Conservation (phyloP, 2,797 vertebrate genomes). For the Diceros bicornis region DNA sequence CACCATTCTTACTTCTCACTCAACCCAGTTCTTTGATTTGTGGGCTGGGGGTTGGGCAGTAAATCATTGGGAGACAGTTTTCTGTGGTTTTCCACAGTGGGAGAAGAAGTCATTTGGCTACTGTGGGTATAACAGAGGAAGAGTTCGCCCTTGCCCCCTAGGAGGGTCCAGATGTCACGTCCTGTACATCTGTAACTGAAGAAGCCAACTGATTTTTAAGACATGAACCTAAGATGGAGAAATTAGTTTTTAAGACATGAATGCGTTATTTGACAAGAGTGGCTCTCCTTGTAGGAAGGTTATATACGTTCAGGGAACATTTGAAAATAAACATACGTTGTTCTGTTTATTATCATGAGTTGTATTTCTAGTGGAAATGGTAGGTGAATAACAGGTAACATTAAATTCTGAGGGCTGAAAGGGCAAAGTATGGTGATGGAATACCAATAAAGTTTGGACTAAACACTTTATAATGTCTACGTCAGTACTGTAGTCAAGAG, state of each 20-base stretch:
- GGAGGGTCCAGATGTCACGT: slow-evolving; percentile 34
- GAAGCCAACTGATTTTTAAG: slow-evolving; percentile 48
- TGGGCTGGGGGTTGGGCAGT: slow-evolving; percentile 29
- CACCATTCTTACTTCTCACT: slow-evolving; percentile 67
- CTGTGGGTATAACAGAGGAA: slow-evolving; percentile 56
- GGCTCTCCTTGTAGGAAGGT: neutral
- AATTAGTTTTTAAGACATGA: slow-evolving; percentile 44
- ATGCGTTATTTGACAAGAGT: slow-evolving; percentile 31
- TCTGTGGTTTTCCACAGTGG: slow-evolving; percentile 57
- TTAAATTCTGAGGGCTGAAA: slow-evolving; percentile 6
- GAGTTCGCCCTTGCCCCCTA: neutral
- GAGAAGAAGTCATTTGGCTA: slow-evolving; percentile 69
- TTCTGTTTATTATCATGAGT: slow-evolving; percentile 1
- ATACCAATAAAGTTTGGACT: neutral
- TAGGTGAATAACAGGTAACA: slow-evolving; percentile 26
- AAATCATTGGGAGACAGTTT: slow-evolving; percentile 59
- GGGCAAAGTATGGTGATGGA: neutral
- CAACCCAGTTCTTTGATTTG: slow-evolving; percentile 73
- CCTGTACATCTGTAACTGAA: slow-evolving; percentile 22
- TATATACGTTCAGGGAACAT: neutral
- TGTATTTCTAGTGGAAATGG: slow-evolving; percentile 28
- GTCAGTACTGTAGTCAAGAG: neutral
- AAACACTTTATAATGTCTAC: neutral
- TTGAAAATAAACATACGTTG: slow-evolving; percentile 52
- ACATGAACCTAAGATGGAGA: neutral